These are phyloP conservation scores for Chaetura pelagica DNA, from an alignment of 2,113 vertebrate genomes.

Conservation along the genomic window DNA sequence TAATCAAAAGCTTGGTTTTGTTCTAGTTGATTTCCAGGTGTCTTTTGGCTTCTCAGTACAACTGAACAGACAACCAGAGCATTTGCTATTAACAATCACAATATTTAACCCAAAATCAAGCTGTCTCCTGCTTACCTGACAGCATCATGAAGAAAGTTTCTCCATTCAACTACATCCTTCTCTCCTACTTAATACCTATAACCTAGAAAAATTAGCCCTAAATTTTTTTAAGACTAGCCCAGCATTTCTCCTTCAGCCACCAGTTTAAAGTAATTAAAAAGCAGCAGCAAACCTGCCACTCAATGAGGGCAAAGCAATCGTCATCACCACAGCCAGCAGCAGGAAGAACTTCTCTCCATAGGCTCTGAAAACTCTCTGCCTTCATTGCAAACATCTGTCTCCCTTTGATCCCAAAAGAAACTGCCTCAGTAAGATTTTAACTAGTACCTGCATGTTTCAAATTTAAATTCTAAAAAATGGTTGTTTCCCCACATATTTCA, in stretches of 20 bases:
- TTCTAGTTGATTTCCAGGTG: neutral
- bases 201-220: neutral
- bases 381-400: neutral
- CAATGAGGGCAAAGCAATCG: rapidly evolving
- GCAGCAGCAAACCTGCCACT: neutral
- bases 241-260: neutral
- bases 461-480: constrained; percentile 13
- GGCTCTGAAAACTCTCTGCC: neutral
- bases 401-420: neutral
- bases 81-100: neutral
- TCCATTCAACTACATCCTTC: neutral
- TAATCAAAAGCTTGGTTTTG: neutral
- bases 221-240: neutral
- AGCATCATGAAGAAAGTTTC: neutral
- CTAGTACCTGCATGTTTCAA: neutral
- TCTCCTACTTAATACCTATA: neutral
- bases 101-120: neutral
- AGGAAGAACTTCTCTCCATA: neutral
- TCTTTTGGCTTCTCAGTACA: neutral
- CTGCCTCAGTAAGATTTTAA: neutral
- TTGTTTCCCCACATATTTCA: neutral
- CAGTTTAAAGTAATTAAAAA: neutral
- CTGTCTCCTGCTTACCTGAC: neutral
- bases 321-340: neutral
- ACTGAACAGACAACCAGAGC: neutral